These are phyloP conservation scores for Tupaia chinensis DNA, from an alignment of 2,113 vertebrate species.

Conservation along the genomic window DNA sequence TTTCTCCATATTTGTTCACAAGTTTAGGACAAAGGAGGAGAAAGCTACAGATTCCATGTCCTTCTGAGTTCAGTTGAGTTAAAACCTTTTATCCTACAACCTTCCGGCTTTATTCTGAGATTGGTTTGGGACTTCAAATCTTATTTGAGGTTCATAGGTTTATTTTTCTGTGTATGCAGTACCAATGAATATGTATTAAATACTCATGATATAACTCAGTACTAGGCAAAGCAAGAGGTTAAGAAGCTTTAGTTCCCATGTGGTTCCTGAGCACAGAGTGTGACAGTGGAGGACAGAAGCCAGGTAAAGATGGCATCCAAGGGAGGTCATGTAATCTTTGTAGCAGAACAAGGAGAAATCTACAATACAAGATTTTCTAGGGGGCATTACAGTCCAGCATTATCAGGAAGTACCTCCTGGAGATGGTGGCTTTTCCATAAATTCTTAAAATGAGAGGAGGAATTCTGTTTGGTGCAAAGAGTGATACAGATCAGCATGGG, in stretches of 20 bases:
- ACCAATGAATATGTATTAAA: not conserved
- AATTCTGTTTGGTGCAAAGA: not conserved
- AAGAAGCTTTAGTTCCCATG: not conserved
- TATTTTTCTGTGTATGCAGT: not conserved
- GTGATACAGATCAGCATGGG: accelerated
- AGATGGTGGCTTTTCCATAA: not conserved
- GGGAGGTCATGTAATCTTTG: accelerated
- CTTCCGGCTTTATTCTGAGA: not conserved
- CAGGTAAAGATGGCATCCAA: not conserved
- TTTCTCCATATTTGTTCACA: not conserved
- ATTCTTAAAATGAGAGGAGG: not conserved
- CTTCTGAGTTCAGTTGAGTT: not conserved
- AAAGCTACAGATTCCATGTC: not conserved
- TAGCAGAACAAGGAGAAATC: not conserved
- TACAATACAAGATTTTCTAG: not conserved
- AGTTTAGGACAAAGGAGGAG: not conserved
- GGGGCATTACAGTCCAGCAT: not conserved
- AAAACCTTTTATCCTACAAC: not conserved
- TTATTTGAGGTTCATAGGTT: not conserved
- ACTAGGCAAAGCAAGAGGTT: not conserved
- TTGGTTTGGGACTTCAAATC: not conserved
- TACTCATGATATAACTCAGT: not conserved
- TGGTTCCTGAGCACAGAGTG: not conserved
- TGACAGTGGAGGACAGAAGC: not conserved
- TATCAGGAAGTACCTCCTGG: not conserved